A percentile compares a stretch with the other conserved stretches of the same genome.
These are phyloP conservation scores for Scomber scombrus DNA, from an alignment of 2,113 vertebrate species.

Conservation along the genomic window DNA sequence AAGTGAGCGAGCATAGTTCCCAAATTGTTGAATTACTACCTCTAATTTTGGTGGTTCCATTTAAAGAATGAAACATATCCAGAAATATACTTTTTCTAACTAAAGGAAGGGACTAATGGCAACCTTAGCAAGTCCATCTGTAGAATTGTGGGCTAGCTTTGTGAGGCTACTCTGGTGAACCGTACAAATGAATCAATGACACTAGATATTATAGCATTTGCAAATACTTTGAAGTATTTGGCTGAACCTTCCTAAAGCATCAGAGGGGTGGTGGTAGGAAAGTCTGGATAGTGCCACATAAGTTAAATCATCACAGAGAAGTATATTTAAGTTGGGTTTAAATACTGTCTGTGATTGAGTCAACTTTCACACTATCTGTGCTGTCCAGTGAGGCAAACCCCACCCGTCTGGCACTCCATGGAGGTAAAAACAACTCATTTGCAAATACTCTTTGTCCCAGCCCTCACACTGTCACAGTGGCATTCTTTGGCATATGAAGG, in stretches of 20 bases:
- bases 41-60: not conserved
- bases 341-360: slow-evolving; percentile 28
- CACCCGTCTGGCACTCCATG: slow-evolving; percentile 28
- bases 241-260: slow-evolving; percentile 15
- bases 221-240: slow-evolving; percentile 2
- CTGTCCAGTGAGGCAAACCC: slow-evolving; percentile 26
- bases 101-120: not conserved
- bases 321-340: not conserved
- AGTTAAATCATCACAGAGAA: slow-evolving; percentile 9
- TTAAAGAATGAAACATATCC: not conserved
- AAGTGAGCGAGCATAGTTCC: too few species aligned
- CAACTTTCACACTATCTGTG: not conserved
- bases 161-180: not conserved
- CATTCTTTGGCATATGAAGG: slow-evolving; percentile 77
- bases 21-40: not conserved
- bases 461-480: slow-evolving; percentile 42
- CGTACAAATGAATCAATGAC: slow-evolving; percentile 7
- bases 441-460: slow-evolving; percentile 43
- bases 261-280: slow-evolving; percentile 14
- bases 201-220: not conserved
- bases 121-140: not conserved
- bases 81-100: not conserved
- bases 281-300: not conserved
- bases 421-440: slow-evolving; percentile 49
- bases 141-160: slow-evolving; percentile 10